Percentiles rank a stretch among this genome's conserved stretches.
Conservation (phyloP, 2,113 vertebrate genomes). For the Trogon surrucura region DNA sequence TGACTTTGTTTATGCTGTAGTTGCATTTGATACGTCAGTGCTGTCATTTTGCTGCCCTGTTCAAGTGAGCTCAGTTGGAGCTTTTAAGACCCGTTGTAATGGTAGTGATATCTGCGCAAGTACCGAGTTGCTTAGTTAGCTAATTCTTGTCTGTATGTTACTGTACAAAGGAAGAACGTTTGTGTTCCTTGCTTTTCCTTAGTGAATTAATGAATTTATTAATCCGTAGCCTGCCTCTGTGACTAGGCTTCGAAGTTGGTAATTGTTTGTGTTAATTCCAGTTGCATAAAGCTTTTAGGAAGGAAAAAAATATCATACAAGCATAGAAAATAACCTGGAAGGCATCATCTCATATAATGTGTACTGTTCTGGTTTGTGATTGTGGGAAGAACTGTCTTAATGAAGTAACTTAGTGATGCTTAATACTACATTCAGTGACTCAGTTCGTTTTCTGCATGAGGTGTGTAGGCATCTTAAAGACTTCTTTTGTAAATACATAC, state of each 20-base stretch:
- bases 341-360: background rate
- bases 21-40: background rate
- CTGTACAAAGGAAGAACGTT: background rate
- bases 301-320: background rate
- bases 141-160: background rate
- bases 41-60: background rate
- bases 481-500: background rate
- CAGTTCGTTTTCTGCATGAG: conserved; percentile 12
- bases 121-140: background rate
- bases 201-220: background rate
- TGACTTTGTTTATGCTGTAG: background rate
- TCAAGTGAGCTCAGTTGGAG: background rate
- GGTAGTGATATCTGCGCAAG: background rate
- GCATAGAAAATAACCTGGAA: background rate
- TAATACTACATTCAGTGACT: background rate
- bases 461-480: background rate
- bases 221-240: background rate
- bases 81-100: background rate
- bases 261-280: background rate
- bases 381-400: background rate
- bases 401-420: background rate
- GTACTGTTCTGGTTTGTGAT: conserved; percentile 30
- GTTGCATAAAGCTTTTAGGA: background rate
- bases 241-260: background rate
- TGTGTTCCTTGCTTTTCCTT: background rate